Evolutionary conservation across 1,140 invertebrate genomes (phyloP).

Genomic region (Neelides sp.): DNA sequence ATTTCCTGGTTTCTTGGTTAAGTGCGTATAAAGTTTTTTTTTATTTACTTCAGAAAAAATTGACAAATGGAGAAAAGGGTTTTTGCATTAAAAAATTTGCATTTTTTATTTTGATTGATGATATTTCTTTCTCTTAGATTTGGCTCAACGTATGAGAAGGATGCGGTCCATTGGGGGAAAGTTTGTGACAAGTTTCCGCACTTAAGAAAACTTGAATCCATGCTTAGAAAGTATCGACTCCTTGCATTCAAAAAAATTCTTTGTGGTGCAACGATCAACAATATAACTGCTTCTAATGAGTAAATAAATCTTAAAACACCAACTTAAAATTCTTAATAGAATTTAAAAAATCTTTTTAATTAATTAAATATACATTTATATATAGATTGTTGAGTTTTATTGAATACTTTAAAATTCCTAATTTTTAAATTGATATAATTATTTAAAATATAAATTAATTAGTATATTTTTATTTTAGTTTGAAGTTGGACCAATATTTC

Average conservation of each 20-base stretch:
- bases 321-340: not conserved
- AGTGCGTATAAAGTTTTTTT: conserved; percentile 9
- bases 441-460: too few relatives aligned
- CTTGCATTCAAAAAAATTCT: too few relatives aligned
- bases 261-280: too few relatives aligned
- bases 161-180: conserved; percentile 10
- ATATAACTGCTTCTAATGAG: too few relatives aligned
- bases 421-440: too few relatives aligned
- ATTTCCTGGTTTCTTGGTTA: conserved; percentile 10
- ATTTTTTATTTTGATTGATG: not conserved
- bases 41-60: not conserved
- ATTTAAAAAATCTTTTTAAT: too few relatives aligned
- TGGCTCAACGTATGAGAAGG: conserved; percentile 17
- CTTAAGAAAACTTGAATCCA: conserved; percentile 6
- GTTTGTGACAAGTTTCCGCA: conserved; percentile 6
- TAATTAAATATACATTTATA: not conserved
- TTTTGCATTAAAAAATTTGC: not conserved
- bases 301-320: not conserved
- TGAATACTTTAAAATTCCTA: not conserved
- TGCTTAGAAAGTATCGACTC: too few relatives aligned
- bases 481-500: conserved; percentile 21
- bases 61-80: too few relatives aligned
- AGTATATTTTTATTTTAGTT: conserved; percentile 1
- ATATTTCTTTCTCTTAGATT: conserved; percentile 11
- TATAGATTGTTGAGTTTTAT: not conserved